Evolutionary conservation across 2,113 vertebrate species (phyloP).

Genomic region (Loxodonta africana): DNA sequence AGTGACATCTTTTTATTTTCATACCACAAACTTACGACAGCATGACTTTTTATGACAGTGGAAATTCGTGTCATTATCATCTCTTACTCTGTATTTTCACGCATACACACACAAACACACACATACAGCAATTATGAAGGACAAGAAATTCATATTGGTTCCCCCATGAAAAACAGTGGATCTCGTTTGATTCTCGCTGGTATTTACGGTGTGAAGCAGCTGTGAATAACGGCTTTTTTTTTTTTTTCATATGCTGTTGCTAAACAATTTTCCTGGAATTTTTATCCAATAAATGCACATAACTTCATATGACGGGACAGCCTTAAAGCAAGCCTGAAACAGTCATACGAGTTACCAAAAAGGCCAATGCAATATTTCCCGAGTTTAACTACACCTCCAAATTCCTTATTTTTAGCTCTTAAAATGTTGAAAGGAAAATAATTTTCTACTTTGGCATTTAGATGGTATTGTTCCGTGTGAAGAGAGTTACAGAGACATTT

Average conservation of each 20-base stretch:
- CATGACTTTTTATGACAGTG: not conserved
- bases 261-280: constrained; percentile 83
- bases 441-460: constrained; percentile 85
- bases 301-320: constrained; percentile 68
- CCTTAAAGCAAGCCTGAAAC: constrained; percentile 79
- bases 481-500: constrained; percentile 86
- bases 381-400: constrained; percentile 80
- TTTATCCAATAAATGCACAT: constrained; percentile 81
- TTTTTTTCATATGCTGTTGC: constrained; percentile 83
- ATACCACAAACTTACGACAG: not conserved
- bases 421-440: constrained; percentile 81
- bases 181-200: constrained; percentile 68
- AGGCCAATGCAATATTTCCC: constrained; percentile 78
- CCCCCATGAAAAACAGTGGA: constrained; percentile 54
- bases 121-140: not conserved
- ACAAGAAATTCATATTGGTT: constrained; percentile 64
- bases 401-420: constrained; percentile 81
- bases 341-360: constrained; percentile 75
- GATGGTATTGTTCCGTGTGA: constrained; percentile 75
- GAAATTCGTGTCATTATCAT: not conserved
- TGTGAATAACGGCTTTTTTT: constrained; percentile 79
- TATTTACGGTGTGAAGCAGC: constrained; percentile 78
- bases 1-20: not conserved
- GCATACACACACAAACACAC: constrained; percentile 1
- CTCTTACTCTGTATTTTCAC: not conserved